Conservation (phyloP, 2,797 vertebrate genomes). For the Microchirus variegatus region DNA sequence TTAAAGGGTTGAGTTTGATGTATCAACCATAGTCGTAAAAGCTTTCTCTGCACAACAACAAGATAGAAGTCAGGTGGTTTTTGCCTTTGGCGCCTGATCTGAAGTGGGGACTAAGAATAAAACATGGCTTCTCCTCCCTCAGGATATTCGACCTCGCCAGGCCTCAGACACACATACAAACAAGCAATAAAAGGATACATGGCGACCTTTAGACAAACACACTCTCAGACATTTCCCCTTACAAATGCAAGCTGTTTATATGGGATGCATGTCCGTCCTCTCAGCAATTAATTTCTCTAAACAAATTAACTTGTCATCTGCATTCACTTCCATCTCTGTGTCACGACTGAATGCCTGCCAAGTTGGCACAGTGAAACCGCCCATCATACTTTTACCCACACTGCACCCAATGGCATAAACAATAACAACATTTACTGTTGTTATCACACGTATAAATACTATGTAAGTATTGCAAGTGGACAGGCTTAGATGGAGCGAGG, state of each 20-base stretch:
- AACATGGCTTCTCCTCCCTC: too few species aligned
- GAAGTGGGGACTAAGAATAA: too few species aligned
- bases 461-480: neutral
- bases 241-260: constrained; percentile 34
- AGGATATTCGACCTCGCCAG: neutral
- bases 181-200: constrained; percentile 2
- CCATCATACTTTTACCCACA: constrained; percentile 58
- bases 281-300: constrained; percentile 74
- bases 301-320: constrained; percentile 81
- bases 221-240: constrained; percentile 15
- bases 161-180: constrained; percentile 10
- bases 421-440: constrained; percentile 29
- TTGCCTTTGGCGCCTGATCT: too few species aligned
- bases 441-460: neutral
- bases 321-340: constrained; percentile 75
- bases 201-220: constrained; percentile 16
- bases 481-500: too few species aligned
- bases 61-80: constrained; percentile 2
- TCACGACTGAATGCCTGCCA: constrained; percentile 77
- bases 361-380: constrained; percentile 68
- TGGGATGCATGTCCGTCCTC: constrained; percentile 45
- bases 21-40: constrained; percentile 17
- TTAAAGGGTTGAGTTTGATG: neutral
- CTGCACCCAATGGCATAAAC: constrained; percentile 32
- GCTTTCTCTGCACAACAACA: neutral